Evolutionary conservation across 2,797 vertebrate genomes (phyloP), one percentile per base, ranked within the genome.

Genomic region (Acanthiza pusilla): DNA sequence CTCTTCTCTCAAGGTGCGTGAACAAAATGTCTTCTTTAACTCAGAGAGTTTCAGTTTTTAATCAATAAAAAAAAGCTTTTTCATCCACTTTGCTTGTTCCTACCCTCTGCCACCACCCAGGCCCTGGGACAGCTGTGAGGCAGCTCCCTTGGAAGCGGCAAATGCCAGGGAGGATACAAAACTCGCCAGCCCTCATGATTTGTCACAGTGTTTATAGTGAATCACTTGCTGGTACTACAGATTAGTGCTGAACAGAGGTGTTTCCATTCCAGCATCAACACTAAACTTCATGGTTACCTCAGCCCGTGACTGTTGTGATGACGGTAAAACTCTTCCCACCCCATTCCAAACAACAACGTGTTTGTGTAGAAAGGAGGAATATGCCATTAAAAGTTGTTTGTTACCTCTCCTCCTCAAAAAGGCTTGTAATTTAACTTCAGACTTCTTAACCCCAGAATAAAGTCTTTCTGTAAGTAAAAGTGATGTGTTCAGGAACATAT

Each of bases 181-280:
- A 67, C 91, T 93, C 93, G 45, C 73, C 86, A 27, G 88, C 84
- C 29, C 96, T 73, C 74, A 19, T 90, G 84, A 68, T 89, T 92
- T 94, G 92, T 94, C 92, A 91, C 88, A 1, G 62, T 82, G 91
- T 90, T 93, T 90, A 55, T 72, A 51, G 54, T 95, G 91, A 94
- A 87, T 94, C 94, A 82, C 89, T 89, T 61, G 9, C 89, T 67
- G 85, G 71, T 89, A 1, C 91, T 72, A 19, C 57, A 70, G 88
- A 86, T 95, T 84, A 93, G 48, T 2, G 55, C 81, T 63, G 63
- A 77, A 51, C 90, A 75, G 92, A 94, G 86, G 76, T 94, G 79
- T 87, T 94, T 47, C 80, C 78, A 66, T 88, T 91, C 18, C 67
- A 85, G 53, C 88, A 87, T 43, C 84, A 58, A 51, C 88, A 40